phyloP scores from a whole-genome alignment of 2,888 invertebrate species.

The Lasiommata megera region DNA sequence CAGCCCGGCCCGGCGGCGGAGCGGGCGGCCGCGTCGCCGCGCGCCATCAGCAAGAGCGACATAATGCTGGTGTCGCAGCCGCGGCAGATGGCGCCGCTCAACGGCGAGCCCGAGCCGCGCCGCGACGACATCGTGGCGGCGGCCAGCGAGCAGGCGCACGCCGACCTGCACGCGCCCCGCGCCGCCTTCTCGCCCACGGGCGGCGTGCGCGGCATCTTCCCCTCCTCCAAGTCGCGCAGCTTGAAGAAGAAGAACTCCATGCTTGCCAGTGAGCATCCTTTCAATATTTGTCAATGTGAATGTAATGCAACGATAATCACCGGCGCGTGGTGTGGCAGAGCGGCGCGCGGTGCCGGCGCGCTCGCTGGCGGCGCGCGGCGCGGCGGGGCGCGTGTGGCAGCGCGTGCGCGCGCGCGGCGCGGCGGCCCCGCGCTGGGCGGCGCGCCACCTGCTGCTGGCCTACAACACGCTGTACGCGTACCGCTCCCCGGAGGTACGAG shows the following conservation, averaged over 20 bases:
- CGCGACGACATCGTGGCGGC: slow-evolving; percentile 24
- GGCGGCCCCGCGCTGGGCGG: slow-evolving; percentile 52
- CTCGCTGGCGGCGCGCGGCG: slow-evolving; percentile 50
- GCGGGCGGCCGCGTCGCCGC: slow-evolving; percentile 48
- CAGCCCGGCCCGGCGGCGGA: slow-evolving; percentile 29
- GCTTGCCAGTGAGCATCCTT: slow-evolving; percentile 87
- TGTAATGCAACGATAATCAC: too few relatives aligned
- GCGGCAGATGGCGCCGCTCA: slow-evolving; percentile 54
- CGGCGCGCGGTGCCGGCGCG: slow-evolving; percentile 51
- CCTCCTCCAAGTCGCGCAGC: slow-evolving; percentile 81
- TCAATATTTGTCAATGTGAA: too few relatives aligned
- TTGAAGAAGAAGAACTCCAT: slow-evolving; percentile 88
- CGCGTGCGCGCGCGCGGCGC: slow-evolving; percentile 42
- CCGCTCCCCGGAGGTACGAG: slow-evolving; percentile 40
- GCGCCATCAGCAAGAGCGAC: slow-evolving; percentile 66
- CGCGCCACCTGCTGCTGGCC: slow-evolving; percentile 58
- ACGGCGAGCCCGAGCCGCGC: slow-evolving; percentile 41
- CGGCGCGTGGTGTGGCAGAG: slow-evolving; percentile 48
- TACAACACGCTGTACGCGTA: slow-evolving; percentile 66
- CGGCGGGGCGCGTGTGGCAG: slow-evolving; percentile 54
- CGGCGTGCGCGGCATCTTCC: slow-evolving; percentile 79
- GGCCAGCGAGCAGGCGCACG: slow-evolving; percentile 31
- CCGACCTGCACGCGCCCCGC: slow-evolving; percentile 34
- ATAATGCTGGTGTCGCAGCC: slow-evolving; percentile 57
- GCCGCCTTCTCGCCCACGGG: slow-evolving; percentile 66